phyloP scores from a whole-genome alignment of 1,140 invertebrate species.

The Lepidurus packardi region DNA sequence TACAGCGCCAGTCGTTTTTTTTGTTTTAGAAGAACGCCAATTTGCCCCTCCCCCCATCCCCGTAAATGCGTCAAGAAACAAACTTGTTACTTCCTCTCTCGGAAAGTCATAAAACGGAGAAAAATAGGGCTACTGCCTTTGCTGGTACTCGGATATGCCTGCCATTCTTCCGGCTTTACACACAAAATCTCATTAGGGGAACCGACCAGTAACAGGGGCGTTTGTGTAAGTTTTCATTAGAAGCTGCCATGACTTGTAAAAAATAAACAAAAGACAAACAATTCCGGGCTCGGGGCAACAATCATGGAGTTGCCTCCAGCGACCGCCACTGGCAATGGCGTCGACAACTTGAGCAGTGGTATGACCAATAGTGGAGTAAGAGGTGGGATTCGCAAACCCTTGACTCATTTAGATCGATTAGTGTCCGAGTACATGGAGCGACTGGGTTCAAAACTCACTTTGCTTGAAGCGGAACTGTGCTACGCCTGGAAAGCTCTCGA shows the following conservation, averaged over 20 bases:
- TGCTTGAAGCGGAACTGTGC: slow-evolving; percentile 80
- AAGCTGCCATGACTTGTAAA: neutral
- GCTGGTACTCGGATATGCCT: too few relatives aligned
- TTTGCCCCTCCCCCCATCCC: too few relatives aligned
- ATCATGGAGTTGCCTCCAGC: slow-evolving; percentile 15
- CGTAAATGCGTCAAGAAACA: too few relatives aligned
- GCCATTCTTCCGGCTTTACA: neutral
- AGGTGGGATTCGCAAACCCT: neutral
- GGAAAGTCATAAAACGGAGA: too few relatives aligned
- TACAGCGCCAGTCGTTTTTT: too few relatives aligned
- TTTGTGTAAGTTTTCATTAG: neutral
- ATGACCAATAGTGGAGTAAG: neutral
- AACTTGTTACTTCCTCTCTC: too few relatives aligned
- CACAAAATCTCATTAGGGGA: neutral
- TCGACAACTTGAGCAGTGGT: neutral
- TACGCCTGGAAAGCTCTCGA: slow-evolving; percentile 87
- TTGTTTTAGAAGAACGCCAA: too few relatives aligned
- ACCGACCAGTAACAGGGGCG: neutral
- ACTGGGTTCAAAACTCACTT: slow-evolving; percentile 71
- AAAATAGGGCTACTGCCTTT: too few relatives aligned
- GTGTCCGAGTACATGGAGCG: slow-evolving; percentile 84
- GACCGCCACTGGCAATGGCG: neutral
- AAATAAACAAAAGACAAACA: neutral
- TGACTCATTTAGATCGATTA: slow-evolving; percentile 41
- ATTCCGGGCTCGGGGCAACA: neutral